These are phyloP conservation scores for Ictidomys tridecemlineatus DNA, from an alignment of 2,113 vertebrate species.

Conservation along the genomic window DNA sequence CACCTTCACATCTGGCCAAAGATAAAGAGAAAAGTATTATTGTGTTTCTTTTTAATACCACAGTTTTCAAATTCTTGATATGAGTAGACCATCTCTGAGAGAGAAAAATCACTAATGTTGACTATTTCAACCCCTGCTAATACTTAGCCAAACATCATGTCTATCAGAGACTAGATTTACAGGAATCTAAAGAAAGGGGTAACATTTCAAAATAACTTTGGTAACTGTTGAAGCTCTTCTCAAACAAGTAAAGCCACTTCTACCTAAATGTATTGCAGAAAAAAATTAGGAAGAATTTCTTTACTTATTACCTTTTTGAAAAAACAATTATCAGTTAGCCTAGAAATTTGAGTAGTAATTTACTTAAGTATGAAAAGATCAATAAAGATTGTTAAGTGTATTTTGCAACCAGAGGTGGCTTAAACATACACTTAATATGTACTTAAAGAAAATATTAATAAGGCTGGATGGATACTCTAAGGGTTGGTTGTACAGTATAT, in stretches of 20 bases:
- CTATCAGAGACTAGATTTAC: constrained; percentile 24
- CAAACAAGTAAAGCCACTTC: constrained; percentile 45
- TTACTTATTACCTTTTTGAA: constrained; percentile 47
- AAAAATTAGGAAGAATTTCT: constrained; percentile 22
- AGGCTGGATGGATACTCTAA: neutral
- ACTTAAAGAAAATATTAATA: constrained; percentile 15
- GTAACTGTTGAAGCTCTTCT: constrained; percentile 27
- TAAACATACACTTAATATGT: neutral
- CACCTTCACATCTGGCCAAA: constrained; percentile 75
- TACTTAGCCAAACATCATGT: constrained; percentile 43
- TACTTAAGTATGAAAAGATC: constrained; percentile 40
- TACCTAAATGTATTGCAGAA: constrained; percentile 28
- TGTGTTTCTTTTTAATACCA: constrained; percentile 57
- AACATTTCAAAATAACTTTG: constrained; percentile 60
- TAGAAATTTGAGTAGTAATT: constrained; percentile 51
- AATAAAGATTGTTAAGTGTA: neutral
- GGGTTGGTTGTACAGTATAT: neutral
- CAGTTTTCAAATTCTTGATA: constrained; percentile 64
- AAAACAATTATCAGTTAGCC: constrained; percentile 49
- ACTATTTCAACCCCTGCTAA: constrained; percentile 41
- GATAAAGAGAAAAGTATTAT: constrained; percentile 65
- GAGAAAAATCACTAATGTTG: constrained; percentile 39
- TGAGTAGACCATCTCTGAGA: constrained; percentile 57
- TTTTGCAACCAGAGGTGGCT: constrained; percentile 34
- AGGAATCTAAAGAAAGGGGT: constrained; percentile 37